Evolutionary conservation across 92 coral and sea anemone genomes (phyloP), one percentile per base, ranked within the genome.

Genomic region (Epizoanthus fatuus): DNA sequence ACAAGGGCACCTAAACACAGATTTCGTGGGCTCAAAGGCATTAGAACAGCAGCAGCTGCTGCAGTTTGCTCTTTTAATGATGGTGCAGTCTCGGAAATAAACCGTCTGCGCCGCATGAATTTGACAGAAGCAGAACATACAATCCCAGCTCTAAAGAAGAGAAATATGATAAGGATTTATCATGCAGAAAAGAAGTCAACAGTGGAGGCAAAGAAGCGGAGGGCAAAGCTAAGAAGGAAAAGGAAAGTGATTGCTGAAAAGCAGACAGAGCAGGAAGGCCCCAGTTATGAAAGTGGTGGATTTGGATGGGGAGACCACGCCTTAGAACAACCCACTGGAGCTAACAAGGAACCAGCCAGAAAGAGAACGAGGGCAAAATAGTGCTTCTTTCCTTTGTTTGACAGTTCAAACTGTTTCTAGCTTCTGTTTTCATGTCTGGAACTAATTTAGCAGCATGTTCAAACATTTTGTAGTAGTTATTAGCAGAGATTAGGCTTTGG

Each of bases 161-260:
- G 55, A 25, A 69, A 13, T 49, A 69, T 1, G 47, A 49, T 39
- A 29, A 39, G 74, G 74, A 51, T 69, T 29, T 69, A 69, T 54
- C 74, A 69, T 69, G 74, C 74, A 39, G 74, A 49, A 0, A 69
- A 16, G 47, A 69, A 69, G 55, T 49, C 49, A 69, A 69, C 74
- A 29, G 74, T 40, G 54, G 74, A 39, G 74, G 74, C 74, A 51
- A 69, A 69, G 17, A 69, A 69, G 55, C 74, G 47, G 56, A 69
- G 74, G 47, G 32, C 74, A 69, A 69, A 42, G 29, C 74, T 39
- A 29, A 69, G 74, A 49, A 69, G 74, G 35, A 69, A 69, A 49
- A 57, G 74, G 47, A 69, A 69, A 42, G 42, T 12, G 32, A 69
- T 49, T 69, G 74, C 74, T 69, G 74, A 42, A 16, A 69, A 42